phyloP scores from a whole-genome alignment of 2,888 invertebrate species.

The Acleris emargana region DNA sequence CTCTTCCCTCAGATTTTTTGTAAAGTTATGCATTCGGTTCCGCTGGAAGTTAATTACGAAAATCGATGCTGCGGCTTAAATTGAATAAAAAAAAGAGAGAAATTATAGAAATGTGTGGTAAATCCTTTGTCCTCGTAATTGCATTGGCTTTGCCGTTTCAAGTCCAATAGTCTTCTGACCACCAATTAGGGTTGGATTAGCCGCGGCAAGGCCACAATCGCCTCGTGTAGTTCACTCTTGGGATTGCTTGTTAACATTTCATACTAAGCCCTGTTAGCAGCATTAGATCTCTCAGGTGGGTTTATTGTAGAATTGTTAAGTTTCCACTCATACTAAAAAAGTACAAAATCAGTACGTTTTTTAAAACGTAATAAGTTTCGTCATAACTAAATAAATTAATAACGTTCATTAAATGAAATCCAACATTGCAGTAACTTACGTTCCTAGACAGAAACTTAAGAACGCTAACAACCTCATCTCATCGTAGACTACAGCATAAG shows the following conservation, averaged over 20 bases:
- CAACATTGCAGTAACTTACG: neutral
- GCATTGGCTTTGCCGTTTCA: constrained; percentile 73
- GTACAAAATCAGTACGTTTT: too few relatives aligned
- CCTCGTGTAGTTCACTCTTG: constrained; percentile 58
- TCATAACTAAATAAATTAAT: too few relatives aligned
- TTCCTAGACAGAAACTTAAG: constrained; percentile 8
- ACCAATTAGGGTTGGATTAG: constrained; percentile 79
- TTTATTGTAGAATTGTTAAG: neutral
- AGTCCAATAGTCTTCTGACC: constrained; percentile 79
- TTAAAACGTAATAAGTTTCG: too few relatives aligned
- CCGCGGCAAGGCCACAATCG: constrained; percentile 50
- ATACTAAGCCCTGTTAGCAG: constrained; percentile 22
- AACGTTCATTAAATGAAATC: too few relatives aligned
- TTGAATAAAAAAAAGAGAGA: constrained; percentile 15
- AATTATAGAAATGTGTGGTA: constrained; percentile 49
- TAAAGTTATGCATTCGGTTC: constrained; percentile 3
- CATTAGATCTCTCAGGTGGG: constrained; percentile 6
- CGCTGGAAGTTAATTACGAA: constrained; percentile 2
- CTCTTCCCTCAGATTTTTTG: constrained; percentile 13
- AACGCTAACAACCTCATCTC: constrained; percentile 7
- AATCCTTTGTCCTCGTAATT: constrained; percentile 70
- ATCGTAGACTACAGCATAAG: constrained; percentile 15
- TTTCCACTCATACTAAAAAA: neutral
- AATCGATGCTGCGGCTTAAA: neutral
- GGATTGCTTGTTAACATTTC: constrained; percentile 66